Conservation (phyloP, 2,113 vertebrate species). For the Theropithecus gelada region DNA sequence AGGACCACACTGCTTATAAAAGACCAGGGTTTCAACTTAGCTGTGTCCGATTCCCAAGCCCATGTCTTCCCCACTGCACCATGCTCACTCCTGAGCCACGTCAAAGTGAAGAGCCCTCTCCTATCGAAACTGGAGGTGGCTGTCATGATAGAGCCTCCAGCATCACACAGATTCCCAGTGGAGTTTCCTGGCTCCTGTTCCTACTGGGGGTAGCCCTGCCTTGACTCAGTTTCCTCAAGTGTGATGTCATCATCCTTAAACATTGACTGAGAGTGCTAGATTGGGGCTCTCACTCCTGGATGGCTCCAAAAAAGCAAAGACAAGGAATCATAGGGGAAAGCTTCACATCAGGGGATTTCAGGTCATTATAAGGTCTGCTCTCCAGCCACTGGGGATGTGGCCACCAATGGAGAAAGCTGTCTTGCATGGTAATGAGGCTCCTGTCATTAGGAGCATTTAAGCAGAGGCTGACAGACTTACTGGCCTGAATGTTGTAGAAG, state of each 20-base stretch:
- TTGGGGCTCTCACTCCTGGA: not conserved
- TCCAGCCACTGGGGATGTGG: not conserved
- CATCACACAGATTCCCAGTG: not conserved
- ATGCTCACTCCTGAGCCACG: not conserved
- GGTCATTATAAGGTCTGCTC: not conserved
- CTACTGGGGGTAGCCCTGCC: not conserved
- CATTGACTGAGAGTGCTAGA: not conserved
- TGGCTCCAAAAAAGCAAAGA: not conserved
- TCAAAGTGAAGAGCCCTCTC: not conserved
- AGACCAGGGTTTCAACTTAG: not conserved
- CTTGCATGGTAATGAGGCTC: not conserved
- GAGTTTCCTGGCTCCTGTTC: not conserved
- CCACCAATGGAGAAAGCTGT: not conserved
- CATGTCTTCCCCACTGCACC: not conserved
- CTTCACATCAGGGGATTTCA: not conserved
- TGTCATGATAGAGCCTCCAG: not conserved
- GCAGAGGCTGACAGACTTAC: not conserved
- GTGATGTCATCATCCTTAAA: not conserved
- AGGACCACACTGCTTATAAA: not conserved
- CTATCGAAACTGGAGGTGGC: not conserved
- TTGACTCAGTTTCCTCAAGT: not conserved
- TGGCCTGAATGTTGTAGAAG: not conserved
- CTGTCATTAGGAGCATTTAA: not conserved
- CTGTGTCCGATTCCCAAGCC: not conserved
- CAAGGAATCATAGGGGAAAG: not conserved